Conservation (phyloP, 1,140 invertebrate genomes). For the Globodera ellingtonae region DNA sequence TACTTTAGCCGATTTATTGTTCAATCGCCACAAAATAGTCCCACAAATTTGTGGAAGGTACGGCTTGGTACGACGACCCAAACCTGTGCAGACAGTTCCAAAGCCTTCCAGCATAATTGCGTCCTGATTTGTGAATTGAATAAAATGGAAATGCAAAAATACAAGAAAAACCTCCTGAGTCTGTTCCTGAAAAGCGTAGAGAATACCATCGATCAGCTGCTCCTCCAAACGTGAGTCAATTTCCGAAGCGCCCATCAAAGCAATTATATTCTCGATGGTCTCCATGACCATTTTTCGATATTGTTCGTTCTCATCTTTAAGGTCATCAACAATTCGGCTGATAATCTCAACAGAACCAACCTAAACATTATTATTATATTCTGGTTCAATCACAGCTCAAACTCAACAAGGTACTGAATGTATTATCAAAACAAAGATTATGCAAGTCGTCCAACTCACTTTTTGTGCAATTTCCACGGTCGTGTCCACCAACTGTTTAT, state of each 20-base stretch:
- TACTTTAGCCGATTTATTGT: slow-evolving; percentile 99
- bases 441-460: slow-evolving; percentile 68
- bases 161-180: slow-evolving; percentile 81
- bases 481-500: slow-evolving; percentile 94
- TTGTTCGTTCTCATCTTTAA: slow-evolving; percentile 99
- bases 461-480: slow-evolving; percentile 99
- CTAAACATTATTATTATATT: slow-evolving; percentile 15
- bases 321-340: slow-evolving; percentile 93
- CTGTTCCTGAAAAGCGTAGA: slow-evolving; percentile 99
- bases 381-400: slow-evolving; percentile 1
- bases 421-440: neutral
- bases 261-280: slow-evolving; percentile 97
- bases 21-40: slow-evolving; percentile 97
- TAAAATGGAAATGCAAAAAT: slow-evolving; percentile 5
- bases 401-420: slow-evolving; percentile 3
- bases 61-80: slow-evolving; percentile 94
- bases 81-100: slow-evolving; percentile 94
- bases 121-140: slow-evolving; percentile 72
- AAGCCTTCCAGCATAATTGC: slow-evolving; percentile 99
- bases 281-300: slow-evolving; percentile 99
- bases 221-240: slow-evolving; percentile 96
- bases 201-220: slow-evolving; percentile 96
- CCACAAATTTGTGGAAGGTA: slow-evolving; percentile 99
- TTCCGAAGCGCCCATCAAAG: slow-evolving; percentile 92
- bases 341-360: slow-evolving; percentile 94